phyloP scores from a whole-genome alignment of 2,888 invertebrate genomes.

The Agonopterix alstromeriana region DNA sequence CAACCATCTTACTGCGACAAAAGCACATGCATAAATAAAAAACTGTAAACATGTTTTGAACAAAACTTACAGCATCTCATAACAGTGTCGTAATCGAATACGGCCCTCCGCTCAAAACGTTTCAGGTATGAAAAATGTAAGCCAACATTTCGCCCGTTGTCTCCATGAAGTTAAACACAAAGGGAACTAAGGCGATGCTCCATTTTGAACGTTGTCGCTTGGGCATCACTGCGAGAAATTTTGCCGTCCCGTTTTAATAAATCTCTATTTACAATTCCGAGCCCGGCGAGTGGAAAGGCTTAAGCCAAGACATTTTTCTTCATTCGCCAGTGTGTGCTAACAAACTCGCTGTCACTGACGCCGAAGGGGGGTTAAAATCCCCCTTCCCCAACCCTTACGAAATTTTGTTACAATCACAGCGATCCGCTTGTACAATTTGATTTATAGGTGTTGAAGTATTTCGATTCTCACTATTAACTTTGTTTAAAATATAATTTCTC shows the following conservation, averaged over 20 bases:
- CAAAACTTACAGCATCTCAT: no score
- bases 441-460: slow-evolving; percentile 7
- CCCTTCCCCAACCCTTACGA: slow-evolving; percentile 46
- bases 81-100: no score
- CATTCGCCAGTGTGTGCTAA: slow-evolving; percentile 69
- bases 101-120: no score
- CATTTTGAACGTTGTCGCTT: slow-evolving; percentile 6
- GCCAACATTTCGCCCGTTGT: no score
- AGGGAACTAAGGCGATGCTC: background rate
- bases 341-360: slow-evolving; percentile 48
- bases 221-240: slow-evolving; percentile 51
- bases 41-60: no score
- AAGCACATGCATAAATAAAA: no score
- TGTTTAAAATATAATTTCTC: no score
- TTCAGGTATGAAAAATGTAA: no score
- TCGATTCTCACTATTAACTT: slow-evolving; percentile 3
- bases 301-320: slow-evolving; percentile 74
- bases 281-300: slow-evolving; percentile 66
- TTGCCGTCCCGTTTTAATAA: slow-evolving; percentile 69
- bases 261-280: slow-evolving; percentile 71
- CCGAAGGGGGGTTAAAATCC: slow-evolving; percentile 14
- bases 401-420: slow-evolving; percentile 40
- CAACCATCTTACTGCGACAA: no score
- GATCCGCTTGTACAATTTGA: slow-evolving; percentile 5
- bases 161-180: no score